Percentiles rank a stretch among this genome's conserved stretches.
These are phyloP conservation scores for Hylyphantes graminicola DNA, from an alignment of 1,140 invertebrate genomes.

Conservation along the genomic window DNA sequence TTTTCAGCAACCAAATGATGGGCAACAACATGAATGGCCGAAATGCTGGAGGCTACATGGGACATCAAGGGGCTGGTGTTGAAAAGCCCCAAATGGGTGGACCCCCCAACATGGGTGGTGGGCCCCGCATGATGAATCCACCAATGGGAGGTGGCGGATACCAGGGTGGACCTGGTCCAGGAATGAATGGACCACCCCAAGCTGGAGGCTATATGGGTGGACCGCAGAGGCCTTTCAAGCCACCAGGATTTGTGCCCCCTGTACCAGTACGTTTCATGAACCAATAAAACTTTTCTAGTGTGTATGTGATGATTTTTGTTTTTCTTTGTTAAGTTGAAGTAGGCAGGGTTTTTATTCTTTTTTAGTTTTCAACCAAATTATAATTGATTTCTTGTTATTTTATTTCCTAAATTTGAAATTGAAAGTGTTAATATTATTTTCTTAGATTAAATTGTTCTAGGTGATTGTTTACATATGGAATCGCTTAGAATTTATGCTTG, in stretches of 20 bases:
- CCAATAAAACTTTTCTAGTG: neutral
- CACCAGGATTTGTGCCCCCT: conserved; percentile 21
- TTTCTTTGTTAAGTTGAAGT: neutral
- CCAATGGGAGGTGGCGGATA: conserved; percentile 19
- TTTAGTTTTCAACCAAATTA: too few relatives aligned
- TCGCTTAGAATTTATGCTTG: too few relatives aligned
- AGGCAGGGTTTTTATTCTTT: too few relatives aligned
- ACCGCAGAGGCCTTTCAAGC: conserved; percentile 9
- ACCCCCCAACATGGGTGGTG: conserved; percentile 19
- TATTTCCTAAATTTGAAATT: too few relatives aligned
- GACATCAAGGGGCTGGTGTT: conserved; percentile 4
- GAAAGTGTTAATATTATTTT: too few relatives aligned
- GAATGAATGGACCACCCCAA: conserved; percentile 28
- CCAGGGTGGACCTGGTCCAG: conserved; percentile 23
- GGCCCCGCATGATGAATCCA: conserved; percentile 46
- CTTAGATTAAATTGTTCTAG: too few relatives aligned
- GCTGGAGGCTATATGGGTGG: conserved; percentile 46
- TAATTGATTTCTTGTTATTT: too few relatives aligned
- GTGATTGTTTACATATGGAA: too few relatives aligned
- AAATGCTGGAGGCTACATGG: conserved; percentile 36
- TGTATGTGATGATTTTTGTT: neutral
- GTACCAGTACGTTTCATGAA: conserved; percentile 32
- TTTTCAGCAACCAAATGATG: conserved; percentile 36
- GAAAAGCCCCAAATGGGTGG: conserved; percentile 42
- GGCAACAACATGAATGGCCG: conserved; percentile 22